These are phyloP conservation scores for Andricus curvator DNA, from an alignment of 2,888 invertebrate genomes.

Conservation along the genomic window DNA sequence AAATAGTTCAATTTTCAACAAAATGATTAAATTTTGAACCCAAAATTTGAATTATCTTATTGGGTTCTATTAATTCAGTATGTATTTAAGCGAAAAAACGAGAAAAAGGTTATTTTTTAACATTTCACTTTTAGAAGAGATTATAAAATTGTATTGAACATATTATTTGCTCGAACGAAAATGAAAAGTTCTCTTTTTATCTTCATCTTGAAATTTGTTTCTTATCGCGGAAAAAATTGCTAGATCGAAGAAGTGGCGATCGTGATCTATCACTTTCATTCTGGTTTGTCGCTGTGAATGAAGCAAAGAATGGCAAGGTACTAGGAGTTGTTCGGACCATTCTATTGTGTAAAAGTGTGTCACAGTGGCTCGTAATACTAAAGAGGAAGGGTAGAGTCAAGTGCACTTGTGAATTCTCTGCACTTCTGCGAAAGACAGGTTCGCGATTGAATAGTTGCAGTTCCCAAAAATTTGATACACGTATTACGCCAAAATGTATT, in stretches of 20 bases:
- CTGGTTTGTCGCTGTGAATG: conserved; percentile 31
- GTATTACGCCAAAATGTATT: not conserved
- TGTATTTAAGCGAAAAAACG: too few species aligned
- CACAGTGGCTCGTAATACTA: conserved; percentile 56
- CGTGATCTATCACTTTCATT: conserved; percentile 36
- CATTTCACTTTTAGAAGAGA: not conserved
- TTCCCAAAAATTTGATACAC: conserved; percentile 46
- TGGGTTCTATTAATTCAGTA: too few species aligned
- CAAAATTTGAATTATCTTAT: too few species aligned
- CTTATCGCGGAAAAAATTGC: not conserved
- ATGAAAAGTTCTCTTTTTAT: not conserved
- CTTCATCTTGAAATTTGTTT: not conserved
- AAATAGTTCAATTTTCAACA: too few species aligned
- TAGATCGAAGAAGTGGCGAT: conserved; percentile 12
- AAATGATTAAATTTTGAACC: too few species aligned
- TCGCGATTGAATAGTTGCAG: conserved; percentile 44
- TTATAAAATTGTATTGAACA: not conserved
- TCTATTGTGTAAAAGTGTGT: conserved; percentile 62
- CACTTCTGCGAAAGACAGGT: conserved; percentile 23
- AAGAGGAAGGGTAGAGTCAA: conserved; percentile 49
- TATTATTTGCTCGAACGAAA: not conserved
- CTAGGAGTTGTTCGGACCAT: conserved; percentile 44
- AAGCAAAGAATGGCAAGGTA: conserved; percentile 14
- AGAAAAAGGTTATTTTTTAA: too few species aligned
- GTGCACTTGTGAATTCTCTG: conserved; percentile 49